Conservation (phyloP, 2,113 vertebrate genomes). For the Limnothrissa miodon region DNA sequence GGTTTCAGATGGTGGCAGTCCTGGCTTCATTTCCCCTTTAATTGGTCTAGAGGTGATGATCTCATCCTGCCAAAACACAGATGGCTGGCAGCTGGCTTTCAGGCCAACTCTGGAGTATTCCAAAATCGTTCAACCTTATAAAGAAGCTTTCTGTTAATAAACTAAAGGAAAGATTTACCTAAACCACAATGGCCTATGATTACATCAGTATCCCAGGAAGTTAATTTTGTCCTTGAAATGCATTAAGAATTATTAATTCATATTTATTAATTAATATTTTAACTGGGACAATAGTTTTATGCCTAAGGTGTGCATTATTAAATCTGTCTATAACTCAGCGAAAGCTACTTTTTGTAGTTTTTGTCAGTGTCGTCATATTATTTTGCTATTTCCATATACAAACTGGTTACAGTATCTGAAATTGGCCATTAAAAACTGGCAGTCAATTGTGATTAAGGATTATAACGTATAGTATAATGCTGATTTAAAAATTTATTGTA, state of each 20-base stretch:
- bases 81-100: background rate
- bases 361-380: no score
- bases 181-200: background rate
- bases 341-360: no score
- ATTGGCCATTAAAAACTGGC: background rate
- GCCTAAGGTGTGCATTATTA: background rate
- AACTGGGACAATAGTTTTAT: background rate
- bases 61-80: background rate
- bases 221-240: background rate
- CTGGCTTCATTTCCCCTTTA: background rate
- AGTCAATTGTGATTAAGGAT: background rate
- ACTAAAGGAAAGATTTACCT: background rate
- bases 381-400: background rate
- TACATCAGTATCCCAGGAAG: background rate
- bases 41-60: constrained; percentile 10
- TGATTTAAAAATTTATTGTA: no score
- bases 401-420: background rate
- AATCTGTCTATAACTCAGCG: no score
- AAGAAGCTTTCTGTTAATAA: background rate
- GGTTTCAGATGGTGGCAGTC: background rate
- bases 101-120: background rate
- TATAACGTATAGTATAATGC: no score
- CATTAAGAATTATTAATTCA: background rate
- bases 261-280: no score
- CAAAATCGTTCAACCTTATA: background rate